A percentile compares a stretch with the other conserved stretches of the same genome.
Conservation (phyloP, 35 echinoderm and acorn worm genomes). For the Apostichopus japonicus region DNA sequence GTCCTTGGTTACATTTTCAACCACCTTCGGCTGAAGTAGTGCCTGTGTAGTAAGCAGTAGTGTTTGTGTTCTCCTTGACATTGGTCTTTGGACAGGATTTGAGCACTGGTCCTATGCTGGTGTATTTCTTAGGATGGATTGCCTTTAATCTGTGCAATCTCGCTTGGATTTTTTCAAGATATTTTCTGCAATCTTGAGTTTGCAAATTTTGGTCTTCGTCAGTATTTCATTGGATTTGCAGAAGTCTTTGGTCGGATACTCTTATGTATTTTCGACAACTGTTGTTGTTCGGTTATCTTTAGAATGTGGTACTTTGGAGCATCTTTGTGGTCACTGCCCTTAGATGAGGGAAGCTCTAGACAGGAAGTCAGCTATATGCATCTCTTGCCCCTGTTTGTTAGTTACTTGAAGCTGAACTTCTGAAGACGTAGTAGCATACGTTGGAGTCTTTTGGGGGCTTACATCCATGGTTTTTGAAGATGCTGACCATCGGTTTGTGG, state of each 20-base stretch:
- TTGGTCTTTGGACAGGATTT: constrained; percentile 72
- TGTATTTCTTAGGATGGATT: constrained; percentile 70
- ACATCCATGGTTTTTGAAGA: constrained; percentile 67
- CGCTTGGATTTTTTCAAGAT: constrained; percentile 58
- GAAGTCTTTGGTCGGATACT: background rate
- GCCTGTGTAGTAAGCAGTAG: constrained; percentile 64
- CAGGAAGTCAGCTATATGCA: constrained; percentile 56
- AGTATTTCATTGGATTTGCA: background rate
- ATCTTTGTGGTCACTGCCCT: constrained; percentile 2
- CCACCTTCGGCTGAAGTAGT: constrained; percentile 62
- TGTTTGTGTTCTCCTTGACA: constrained; percentile 70
- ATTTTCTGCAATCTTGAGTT: constrained; percentile 56
- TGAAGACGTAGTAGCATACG: constrained; percentile 67
- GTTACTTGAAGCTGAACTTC: constrained; percentile 29
- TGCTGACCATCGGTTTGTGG: constrained; percentile 72
- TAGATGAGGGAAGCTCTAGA: constrained; percentile 19
- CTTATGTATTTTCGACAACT: constrained; percentile 40
- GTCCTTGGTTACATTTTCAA: constrained; percentile 34
- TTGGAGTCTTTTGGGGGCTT: constrained; percentile 72
- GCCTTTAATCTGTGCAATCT: constrained; percentile 34
- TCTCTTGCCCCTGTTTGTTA: constrained; percentile 19
- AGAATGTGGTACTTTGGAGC: constrained; percentile 28
- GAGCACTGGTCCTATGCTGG: constrained; percentile 9
- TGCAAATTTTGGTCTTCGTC: constrained; percentile 20
- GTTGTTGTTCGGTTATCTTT: constrained; percentile 24